phyloP scores from a whole-genome alignment of 2,797 vertebrate species.

The Telmatherina bonti region DNA sequence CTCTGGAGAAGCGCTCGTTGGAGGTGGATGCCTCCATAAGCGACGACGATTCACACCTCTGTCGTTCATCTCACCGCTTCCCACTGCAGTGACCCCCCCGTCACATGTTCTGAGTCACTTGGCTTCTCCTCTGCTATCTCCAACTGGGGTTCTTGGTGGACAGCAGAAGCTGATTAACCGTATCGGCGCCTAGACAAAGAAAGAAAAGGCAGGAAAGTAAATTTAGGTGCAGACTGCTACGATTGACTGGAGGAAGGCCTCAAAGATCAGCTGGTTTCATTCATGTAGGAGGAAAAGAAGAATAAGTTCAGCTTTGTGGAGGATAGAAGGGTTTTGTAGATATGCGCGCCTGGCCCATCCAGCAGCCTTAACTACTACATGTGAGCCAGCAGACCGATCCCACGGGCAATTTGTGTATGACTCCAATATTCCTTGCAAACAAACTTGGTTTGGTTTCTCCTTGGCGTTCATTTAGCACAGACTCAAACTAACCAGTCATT shows the following conservation, averaged over 20 bases:
- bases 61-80: constrained; percentile 76
- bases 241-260: constrained; percentile 75
- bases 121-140: constrained; percentile 51
- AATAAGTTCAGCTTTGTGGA: constrained; percentile 65
- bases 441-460: constrained; percentile 2
- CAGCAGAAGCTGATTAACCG: constrained; percentile 57
- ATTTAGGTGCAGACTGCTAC: constrained; percentile 79
- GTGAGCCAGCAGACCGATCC: constrained; percentile 48
- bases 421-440: constrained; percentile 43
- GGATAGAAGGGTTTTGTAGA: constrained; percentile 52
- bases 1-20: constrained; percentile 48
- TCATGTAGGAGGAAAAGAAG: constrained; percentile 77
- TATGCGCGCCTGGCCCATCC: constrained; percentile 48
- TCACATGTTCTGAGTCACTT: constrained; percentile 77
- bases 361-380: constrained; percentile 48
- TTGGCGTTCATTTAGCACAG: constrained; percentile 8
- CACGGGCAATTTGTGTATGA: constrained; percentile 42
- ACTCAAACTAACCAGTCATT: constrained; percentile 38
- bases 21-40: constrained; percentile 76
- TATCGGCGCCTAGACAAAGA: constrained; percentile 55
- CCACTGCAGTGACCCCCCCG: constrained; percentile 75
- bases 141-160: no score
- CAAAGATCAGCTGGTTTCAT: constrained; percentile 62
- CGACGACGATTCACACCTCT: constrained; percentile 75
- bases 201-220: constrained; percentile 61